These are phyloP conservation scores for Nephrotoma guestfalica DNA, from an alignment of 2,888 invertebrate species.

Conservation along the genomic window DNA sequence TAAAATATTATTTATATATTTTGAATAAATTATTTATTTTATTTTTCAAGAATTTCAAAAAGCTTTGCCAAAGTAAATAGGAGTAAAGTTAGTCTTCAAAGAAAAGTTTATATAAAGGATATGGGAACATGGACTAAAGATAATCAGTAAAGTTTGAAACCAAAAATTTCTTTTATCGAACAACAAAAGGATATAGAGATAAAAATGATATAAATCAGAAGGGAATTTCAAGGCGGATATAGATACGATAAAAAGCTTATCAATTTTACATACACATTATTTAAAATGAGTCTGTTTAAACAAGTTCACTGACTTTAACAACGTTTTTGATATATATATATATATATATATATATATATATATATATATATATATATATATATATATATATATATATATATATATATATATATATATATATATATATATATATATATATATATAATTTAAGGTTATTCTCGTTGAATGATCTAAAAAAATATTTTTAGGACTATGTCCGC, in stretches of 20 bases:
- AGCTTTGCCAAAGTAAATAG: background rate
- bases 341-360: no score
- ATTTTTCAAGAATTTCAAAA: background rate
- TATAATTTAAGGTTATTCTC: no score
- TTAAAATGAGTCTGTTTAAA: background rate
- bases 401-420: no score
- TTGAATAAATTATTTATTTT: background rate
- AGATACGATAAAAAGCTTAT: background rate
- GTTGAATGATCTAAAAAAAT: no score
- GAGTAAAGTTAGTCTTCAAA: background rate
- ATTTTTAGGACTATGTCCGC: no score
- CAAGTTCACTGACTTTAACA: background rate
- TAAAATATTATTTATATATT: background rate
- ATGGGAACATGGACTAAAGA: background rate
- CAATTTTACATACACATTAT: background rate
- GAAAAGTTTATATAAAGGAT: background rate
- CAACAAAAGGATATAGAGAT: background rate
- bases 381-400: no score
- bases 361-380: no score
- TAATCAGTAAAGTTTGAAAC: background rate
- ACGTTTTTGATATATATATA: background rate
- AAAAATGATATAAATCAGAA: background rate
- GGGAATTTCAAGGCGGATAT: background rate
- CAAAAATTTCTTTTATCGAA: background rate
- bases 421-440: no score